Evolutionary conservation across 1,140 invertebrate genomes (phyloP).

Genomic region (Cherax quadricarinatus): DNA sequence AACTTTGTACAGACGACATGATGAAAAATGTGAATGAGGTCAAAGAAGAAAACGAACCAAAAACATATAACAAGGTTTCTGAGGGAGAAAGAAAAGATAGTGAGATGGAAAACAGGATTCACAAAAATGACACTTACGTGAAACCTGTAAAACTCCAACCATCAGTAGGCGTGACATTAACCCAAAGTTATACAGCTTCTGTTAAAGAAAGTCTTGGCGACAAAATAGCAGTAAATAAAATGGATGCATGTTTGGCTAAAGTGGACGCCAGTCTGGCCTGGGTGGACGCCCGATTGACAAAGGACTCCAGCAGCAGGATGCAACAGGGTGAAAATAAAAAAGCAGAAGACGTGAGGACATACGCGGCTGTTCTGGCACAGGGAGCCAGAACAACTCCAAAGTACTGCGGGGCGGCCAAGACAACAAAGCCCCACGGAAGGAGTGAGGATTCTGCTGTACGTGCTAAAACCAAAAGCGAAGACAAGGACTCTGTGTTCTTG

Average conservation of each 20-base stretch:
- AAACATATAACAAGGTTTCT: neutral
- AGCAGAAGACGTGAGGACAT: neutral
- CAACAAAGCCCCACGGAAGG: neutral
- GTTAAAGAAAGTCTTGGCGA: constrained; percentile 11
- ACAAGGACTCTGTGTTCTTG: neutral
- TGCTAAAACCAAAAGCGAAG: neutral
- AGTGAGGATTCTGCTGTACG: neutral
- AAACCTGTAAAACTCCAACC: neutral
- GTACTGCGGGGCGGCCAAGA: neutral
- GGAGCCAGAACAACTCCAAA: neutral
- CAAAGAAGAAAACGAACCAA: neutral
- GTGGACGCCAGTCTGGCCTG: constrained; percentile 41
- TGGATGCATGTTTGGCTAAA: constrained; percentile 51
- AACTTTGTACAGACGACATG: neutral
- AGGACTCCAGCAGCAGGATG: neutral
- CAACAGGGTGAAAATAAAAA: neutral
- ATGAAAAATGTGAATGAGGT: neutral
- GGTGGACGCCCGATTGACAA: constrained; percentile 44
- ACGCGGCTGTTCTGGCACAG: too few species aligned
- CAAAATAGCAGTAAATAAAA: constrained; percentile 27
- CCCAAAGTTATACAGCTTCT: neutral
- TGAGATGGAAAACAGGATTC: neutral
- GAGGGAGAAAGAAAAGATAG: neutral
- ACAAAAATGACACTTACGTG: neutral
- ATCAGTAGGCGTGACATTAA: neutral